A percentile compares a stretch with the other conserved stretches of the same genome.
Conservation (phyloP, 2,888 invertebrate genomes). For the Xestia ashworthii region DNA sequence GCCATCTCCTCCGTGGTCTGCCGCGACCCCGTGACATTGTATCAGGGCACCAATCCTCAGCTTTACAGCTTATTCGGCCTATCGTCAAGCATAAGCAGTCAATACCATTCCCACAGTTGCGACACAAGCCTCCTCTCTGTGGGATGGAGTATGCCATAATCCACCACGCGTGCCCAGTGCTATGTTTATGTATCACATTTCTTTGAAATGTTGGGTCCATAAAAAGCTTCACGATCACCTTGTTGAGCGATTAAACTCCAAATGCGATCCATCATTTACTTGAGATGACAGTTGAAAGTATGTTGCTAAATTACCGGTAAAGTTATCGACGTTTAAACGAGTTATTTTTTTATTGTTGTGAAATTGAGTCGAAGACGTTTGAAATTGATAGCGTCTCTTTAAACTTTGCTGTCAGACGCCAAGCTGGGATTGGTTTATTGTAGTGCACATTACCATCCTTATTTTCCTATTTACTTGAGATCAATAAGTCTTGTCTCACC, state of each 20-base stretch:
- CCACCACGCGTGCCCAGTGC: not conserved
- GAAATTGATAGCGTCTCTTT: not conserved
- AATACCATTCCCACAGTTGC: no score
- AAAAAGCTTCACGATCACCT: not conserved
- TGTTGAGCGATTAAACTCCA: slow-evolving; percentile 26
- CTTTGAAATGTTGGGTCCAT: not conserved
- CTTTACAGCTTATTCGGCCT: not conserved
- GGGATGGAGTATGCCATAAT: not conserved
- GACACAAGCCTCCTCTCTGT: no score
- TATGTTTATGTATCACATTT: not conserved
- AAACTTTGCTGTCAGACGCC: not conserved
- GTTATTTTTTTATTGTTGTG: not conserved
- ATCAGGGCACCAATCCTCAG: not conserved
- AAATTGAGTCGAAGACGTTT: not conserved
- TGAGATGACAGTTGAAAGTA: slow-evolving; percentile 17
- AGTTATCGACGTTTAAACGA: not conserved
- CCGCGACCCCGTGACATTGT: not conserved
- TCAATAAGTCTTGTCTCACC: no score
- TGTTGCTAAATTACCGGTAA: slow-evolving; percentile 21
- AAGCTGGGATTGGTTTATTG: not conserved
- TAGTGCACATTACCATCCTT: not conserved
- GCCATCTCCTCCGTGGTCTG: not conserved
- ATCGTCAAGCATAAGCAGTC: no score
- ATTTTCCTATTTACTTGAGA: not conserved
- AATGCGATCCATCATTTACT: slow-evolving; percentile 20